Evolutionary conservation across 2,797 vertebrate genomes (phyloP), one percentile per base, ranked within the genome.

Genomic region (Iguana delicatissima): DNA sequence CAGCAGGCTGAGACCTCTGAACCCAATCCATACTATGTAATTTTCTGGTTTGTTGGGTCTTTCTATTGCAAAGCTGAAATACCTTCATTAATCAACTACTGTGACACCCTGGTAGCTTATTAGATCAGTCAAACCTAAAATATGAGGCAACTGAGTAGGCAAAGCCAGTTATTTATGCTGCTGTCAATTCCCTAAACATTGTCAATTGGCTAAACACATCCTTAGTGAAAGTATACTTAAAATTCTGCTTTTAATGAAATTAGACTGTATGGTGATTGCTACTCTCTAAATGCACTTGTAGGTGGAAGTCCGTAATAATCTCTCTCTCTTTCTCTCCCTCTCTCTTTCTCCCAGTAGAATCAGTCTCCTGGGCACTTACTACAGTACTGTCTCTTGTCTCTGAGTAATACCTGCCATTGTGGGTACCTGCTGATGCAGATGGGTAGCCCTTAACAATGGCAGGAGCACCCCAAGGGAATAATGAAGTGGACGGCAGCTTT

Each of bases 301-400:
- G 93, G 6, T 95, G 92, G 94, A 69, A 95, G 86, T 90, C n/a
- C n/a, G 67, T 59, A 94, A 87, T 92, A 93, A 92, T 79, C 6
- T n/a, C n/a, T n/a, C n/a, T n/a, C n/a, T n/a, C n/a, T n/a, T n/a
- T 89, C 93, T 88, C 86, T 90, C 92, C 89, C 79, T 88, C 42
- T 85, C 93, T 92, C 84, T 90, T 92, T 90, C 79, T 88, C 35
- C 85, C 93, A 91, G 90, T 92, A 84, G 92, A n/a, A 86, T 94
- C 94, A 95, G 91, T 92, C 87, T 69, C 1, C 91, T 35, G 74
- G 94, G 96, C 90, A 89, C 87, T n/a, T 57, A 90, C 84, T 18
- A 89, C 80, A 24, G 88, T 88, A 89, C 90, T 94, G 89, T 95
- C 96, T 96, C 94, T 94, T 83, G 77, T 92, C 94, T 93, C 92